Percentiles rank a stretch among this genome's conserved stretches.
phyloP scores from a whole-genome alignment of 1,140 invertebrate genomes.

The Macrobrachium rosenbergii region DNA sequence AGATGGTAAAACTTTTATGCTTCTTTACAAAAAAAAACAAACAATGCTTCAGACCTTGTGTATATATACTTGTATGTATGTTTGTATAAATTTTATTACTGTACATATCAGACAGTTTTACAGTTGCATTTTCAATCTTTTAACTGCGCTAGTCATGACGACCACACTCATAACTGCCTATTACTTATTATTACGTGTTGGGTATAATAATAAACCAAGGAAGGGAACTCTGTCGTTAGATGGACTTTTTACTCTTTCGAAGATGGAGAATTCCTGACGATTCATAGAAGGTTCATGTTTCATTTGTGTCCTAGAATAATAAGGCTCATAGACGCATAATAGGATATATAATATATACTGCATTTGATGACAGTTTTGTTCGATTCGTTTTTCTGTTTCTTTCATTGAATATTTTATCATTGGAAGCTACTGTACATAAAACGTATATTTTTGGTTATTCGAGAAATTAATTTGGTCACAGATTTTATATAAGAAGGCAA shows the following conservation, averaged over 20 bases:
- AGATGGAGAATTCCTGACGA: neutral
- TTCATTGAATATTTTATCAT: conserved; percentile 1
- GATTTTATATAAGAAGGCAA: too few relatives aligned
- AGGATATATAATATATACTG: neutral
- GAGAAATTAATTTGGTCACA: neutral
- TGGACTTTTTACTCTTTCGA: too few relatives aligned
- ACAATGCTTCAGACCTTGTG: conserved; percentile 58
- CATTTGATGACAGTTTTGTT: neutral
- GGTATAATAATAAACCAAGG: neutral
- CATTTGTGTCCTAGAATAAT: conserved; percentile 7
- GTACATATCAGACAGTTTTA: conserved; percentile 60
- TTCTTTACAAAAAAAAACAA: conserved; percentile 37
- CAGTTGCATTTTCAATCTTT: conserved; percentile 57
- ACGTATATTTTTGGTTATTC: conserved; percentile 6
- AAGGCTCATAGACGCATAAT: conserved; percentile 18
- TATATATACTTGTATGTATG: conserved; percentile 49
- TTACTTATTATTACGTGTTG: conserved; percentile 31
- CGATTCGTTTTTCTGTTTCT: neutral
- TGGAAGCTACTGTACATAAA: conserved; percentile 15
- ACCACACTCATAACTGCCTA: conserved; percentile 37
- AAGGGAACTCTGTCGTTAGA: too few relatives aligned
- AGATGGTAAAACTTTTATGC: conserved; percentile 37
- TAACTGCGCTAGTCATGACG: conserved; percentile 54
- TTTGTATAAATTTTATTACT: conserved; percentile 58
- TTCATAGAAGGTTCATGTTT: neutral